These are phyloP conservation scores for Panopea generosa DNA, from an alignment of 2,888 invertebrate genomes.

Conservation along the genomic window DNA sequence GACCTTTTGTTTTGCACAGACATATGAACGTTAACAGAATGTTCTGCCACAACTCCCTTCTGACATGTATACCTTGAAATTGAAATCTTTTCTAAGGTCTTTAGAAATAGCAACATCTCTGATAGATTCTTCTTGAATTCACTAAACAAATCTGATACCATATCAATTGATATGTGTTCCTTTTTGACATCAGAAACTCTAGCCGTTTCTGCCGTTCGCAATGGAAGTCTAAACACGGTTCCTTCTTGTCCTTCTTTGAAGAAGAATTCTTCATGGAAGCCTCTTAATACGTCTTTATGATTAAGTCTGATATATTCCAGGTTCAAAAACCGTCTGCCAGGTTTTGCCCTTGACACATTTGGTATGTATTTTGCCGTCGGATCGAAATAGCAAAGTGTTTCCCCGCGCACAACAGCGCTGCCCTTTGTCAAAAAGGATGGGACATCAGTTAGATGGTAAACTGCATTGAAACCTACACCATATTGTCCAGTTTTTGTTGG, in stretches of 20 bases:
- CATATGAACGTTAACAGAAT: too few relatives aligned
- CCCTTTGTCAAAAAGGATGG: conserved; percentile 74
- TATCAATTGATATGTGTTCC: background rate
- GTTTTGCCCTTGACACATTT: conserved; percentile 23
- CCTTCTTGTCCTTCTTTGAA: background rate
- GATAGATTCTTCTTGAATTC: conserved; percentile 24
- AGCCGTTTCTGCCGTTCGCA: background rate
- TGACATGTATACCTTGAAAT: too few relatives aligned
- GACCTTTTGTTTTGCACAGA: background rate
- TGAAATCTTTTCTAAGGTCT: background rate
- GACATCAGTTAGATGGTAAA: conserved; percentile 77
- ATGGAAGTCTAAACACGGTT: background rate
- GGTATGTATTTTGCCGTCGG: conserved; percentile 77
- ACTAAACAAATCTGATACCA: conserved; percentile 9
- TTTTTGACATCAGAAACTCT: background rate
- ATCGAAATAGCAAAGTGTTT: conserved; percentile 79
- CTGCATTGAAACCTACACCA: conserved; percentile 79
- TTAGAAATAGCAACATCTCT: background rate
- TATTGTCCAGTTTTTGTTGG: conserved; percentile 75
- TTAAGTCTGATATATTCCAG: background rate
- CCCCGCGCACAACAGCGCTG: conserved; percentile 54
- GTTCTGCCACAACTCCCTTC: background rate
- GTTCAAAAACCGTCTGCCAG: background rate
- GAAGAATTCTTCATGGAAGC: background rate
- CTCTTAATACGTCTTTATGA: background rate